Conservation (phyloP, 2,888 invertebrate species). For the Conistra vaccinii region DNA sequence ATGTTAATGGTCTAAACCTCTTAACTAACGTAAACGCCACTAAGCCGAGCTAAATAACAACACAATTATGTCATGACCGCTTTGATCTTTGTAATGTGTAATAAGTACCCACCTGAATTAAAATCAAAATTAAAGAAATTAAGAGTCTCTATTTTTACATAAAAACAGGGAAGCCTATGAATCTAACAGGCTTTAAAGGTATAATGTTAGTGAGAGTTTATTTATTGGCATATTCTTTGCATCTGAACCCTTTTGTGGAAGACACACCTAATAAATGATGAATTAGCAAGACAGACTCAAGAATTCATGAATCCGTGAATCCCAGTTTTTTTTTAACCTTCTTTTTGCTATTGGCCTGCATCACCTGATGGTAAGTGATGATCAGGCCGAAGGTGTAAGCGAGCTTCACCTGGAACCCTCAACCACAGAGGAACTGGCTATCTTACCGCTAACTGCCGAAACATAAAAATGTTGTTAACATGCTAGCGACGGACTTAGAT, state of each 20-base stretch:
- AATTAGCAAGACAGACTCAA: background rate
- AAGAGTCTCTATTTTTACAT: background rate
- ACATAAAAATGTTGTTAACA: no score
- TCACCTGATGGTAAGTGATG: no score
- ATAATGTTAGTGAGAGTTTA: background rate
- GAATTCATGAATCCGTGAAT: background rate
- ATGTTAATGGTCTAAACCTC: background rate
- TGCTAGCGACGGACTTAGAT: no score
- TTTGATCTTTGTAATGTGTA: constrained; percentile 37
- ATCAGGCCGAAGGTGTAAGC: no score
- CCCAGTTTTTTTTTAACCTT: no score
- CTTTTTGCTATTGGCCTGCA: no score
- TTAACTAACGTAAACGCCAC: constrained; percentile 62
- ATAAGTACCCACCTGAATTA: background rate
- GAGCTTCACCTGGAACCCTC: no score
- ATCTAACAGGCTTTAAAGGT: background rate
- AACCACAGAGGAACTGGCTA: no score
- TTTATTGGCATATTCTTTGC: background rate
- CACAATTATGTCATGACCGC: constrained; percentile 73
- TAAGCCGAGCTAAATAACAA: constrained; percentile 73
- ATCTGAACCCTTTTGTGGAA: background rate
- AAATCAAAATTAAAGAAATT: background rate
- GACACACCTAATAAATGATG: background rate
- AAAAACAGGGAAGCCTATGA: background rate
- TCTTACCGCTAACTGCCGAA: no score